A percentile compares a stretch with the other conserved stretches of the same genome.
Conservation (phyloP, 2,888 invertebrate species). For the Hirtodrosophila alboralis region DNA sequence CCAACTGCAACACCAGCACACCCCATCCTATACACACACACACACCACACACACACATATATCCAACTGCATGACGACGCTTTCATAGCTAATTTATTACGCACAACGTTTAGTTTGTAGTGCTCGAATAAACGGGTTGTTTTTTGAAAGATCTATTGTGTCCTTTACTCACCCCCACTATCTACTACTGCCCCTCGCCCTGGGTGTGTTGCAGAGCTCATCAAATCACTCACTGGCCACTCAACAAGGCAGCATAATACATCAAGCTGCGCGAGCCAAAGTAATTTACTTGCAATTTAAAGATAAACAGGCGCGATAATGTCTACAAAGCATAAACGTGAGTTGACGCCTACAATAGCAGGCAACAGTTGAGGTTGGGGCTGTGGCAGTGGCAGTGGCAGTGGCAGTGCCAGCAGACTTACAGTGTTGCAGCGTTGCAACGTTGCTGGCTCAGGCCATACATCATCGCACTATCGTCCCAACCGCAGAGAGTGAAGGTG, state of each 20-base stretch:
- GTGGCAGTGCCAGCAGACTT: conserved; percentile 16
- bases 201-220: conserved; percentile 34
- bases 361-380: conserved; percentile 12
- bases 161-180: conserved; percentile 9
- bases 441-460: conserved; percentile 61
- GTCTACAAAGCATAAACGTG: conserved; percentile 80
- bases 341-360: conserved; percentile 81
- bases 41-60: conserved; percentile 40
- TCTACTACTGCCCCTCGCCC: not conserved
- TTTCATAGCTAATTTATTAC: conserved; percentile 77
- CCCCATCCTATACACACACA: conserved; percentile 22
- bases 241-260: conserved; percentile 70
- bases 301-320: conserved; percentile 81
- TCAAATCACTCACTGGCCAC: conserved; percentile 73
- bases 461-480: conserved; percentile 73
- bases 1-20: conserved; percentile 12
- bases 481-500: conserved; percentile 74
- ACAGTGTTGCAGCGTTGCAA: too few species aligned
- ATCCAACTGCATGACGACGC: conserved; percentile 51
- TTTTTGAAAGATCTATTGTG: conserved; percentile 34
- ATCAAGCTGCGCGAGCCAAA: conserved; percentile 74
- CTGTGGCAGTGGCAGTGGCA: conserved; percentile 8
- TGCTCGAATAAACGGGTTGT: conserved; percentile 63
- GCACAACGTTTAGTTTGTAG: conserved; percentile 54
- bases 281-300: conserved; percentile 81